Percentiles rank a stretch among this genome's conserved stretches.
phyloP scores from a whole-genome alignment of 2,113 vertebrate species.

The Scomber colias region DNA sequence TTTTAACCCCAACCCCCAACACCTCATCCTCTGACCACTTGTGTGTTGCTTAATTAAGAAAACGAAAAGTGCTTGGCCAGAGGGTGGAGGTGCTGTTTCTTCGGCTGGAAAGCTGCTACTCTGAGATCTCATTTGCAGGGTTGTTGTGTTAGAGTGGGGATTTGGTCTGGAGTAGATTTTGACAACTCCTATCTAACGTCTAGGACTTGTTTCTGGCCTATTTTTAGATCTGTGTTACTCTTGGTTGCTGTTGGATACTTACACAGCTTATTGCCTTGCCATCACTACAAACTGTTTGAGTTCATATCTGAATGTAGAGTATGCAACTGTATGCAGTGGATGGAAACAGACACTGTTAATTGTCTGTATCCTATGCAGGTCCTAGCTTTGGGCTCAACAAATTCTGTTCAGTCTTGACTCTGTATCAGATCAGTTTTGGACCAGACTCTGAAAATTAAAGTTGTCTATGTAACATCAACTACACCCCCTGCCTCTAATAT shows the following conservation, averaged over 20 bases:
- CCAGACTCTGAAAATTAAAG: no score
- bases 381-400: no score
- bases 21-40: background rate
- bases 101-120: constrained; percentile 18
- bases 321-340: background rate
- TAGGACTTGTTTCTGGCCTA: constrained; percentile 15
- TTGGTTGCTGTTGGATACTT: background rate
- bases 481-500: no score
- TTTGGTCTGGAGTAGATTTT: constrained; percentile 23
- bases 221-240: constrained; percentile 32
- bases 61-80: background rate
- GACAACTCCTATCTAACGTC: constrained; percentile 21
- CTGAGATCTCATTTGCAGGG: background rate
- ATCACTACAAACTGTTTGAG: background rate
- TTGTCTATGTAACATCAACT: no score
- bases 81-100: background rate
- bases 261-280: background rate
- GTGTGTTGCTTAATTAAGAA: background rate
- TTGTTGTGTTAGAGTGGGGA: background rate
- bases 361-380: no score
- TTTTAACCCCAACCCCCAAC: background rate
- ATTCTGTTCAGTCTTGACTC: no score
- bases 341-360: no score
- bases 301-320: background rate
- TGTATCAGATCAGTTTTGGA: no score